These are phyloP conservation scores for Limonius californicus DNA, from an alignment of 1,140 invertebrate genomes.

Conservation along the genomic window DNA sequence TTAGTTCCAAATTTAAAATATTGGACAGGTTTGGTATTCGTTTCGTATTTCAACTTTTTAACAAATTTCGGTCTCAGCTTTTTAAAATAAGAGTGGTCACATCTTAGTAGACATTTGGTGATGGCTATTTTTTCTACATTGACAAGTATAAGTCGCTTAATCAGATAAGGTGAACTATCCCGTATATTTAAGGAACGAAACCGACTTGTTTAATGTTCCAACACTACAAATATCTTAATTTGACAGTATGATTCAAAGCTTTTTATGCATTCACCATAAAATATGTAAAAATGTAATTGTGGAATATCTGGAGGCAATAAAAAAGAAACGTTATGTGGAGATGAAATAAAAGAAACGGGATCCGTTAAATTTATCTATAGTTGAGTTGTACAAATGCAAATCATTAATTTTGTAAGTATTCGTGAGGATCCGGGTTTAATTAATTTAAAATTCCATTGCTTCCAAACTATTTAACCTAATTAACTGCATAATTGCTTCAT, in stretches of 20 bases:
- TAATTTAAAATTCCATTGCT: slow-evolving; percentile 21
- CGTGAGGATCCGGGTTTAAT: slow-evolving; percentile 10
- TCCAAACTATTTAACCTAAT: slow-evolving; percentile 26
- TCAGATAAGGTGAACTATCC: slow-evolving; percentile 7
- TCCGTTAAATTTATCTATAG: slow-evolving; percentile 27
- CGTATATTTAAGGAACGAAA: slow-evolving; percentile 2
- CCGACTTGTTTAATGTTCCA: background rate
- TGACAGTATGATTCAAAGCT: slow-evolving; percentile 11
- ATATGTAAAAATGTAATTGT: slow-evolving; percentile 14
- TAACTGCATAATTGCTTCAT: slow-evolving; percentile 28
- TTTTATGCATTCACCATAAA: background rate
- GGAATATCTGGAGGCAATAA: slow-evolving; percentile 4
- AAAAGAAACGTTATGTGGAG: slow-evolving; percentile 9
- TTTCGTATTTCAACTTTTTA: too few species aligned
- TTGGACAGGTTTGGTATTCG: too few species aligned
- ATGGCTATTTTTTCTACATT: slow-evolving; percentile 7
- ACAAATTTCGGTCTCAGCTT: too few species aligned
- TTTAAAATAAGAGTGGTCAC: background rate
- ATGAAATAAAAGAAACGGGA: slow-evolving; percentile 20
- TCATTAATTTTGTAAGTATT: slow-evolving; percentile 24
- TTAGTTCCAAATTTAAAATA: too few species aligned
- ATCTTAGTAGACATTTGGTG: background rate
- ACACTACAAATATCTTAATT: slow-evolving; percentile 9
- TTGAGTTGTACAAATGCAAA: slow-evolving; percentile 26
- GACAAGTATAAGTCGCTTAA: background rate